phyloP scores from a whole-genome alignment of 2,113 vertebrate species.

The Nannospalax galili region DNA sequence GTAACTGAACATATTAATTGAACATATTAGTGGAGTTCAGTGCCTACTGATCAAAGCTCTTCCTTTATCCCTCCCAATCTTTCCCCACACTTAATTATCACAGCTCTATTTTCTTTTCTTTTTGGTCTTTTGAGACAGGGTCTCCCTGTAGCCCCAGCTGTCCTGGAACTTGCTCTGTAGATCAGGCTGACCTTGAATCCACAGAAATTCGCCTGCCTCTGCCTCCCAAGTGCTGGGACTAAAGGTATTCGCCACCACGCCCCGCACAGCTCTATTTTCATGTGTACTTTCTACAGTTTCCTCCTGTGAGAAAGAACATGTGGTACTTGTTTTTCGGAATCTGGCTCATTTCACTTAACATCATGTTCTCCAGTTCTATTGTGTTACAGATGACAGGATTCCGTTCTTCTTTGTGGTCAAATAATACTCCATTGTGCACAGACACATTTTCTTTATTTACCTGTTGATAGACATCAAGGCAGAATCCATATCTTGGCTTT shows the following conservation, averaged over 20 bases:
- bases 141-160: too few relatives aligned
- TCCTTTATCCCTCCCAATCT: background rate
- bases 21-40: background rate
- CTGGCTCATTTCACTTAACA: background rate
- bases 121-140: too few relatives aligned
- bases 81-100: background rate
- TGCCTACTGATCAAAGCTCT: background rate
- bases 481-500: background rate
- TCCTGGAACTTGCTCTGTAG: too few relatives aligned
- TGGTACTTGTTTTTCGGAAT: background rate
- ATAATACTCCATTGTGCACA: background rate
- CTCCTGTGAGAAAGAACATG: background rate
- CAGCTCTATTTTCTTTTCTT: too few relatives aligned
- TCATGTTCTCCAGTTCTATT: background rate
- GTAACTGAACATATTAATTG: too few relatives aligned
- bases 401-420: background rate
- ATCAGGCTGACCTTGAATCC: too few relatives aligned
- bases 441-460: background rate
- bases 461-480: background rate
- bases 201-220: too few relatives aligned
- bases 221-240: too few relatives aligned
- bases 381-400: background rate
- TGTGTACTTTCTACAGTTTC: background rate
- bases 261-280: too few relatives aligned
- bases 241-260: too few relatives aligned